Evolutionary conservation across 2,113 vertebrate species (phyloP), one percentile per base, ranked within the genome.

Genomic region (Pedionomus torquatus): DNA sequence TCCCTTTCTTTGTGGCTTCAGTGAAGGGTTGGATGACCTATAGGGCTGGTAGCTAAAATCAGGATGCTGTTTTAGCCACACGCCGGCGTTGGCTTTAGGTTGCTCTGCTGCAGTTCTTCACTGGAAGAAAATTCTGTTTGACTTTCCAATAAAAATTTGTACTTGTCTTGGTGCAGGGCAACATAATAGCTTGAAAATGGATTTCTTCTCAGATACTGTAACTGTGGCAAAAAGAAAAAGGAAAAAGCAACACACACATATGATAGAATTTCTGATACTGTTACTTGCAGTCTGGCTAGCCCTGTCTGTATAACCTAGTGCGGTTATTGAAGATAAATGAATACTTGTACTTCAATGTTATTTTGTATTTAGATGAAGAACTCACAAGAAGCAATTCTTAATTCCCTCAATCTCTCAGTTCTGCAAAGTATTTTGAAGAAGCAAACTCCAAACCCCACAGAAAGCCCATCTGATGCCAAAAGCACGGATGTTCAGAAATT

Each of bases 31-130:
- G 44, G 87, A 60, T 37, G 93, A 96, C 41, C 46, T 97, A 85
- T 88, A 98, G 7, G 98, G 83, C 54, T 54, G 80, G 9, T 96
- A 66, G 35, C 92, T 98, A 79, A 98, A 98, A 91, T 98, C 97
- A 2, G 97, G 98, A 39, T 97, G 80, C 63, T 96, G 94, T 46
- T 96, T 96, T 89, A 95, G 95, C 98, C 96, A 95, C 51, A 55
- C 5, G 31, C 96, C 65, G 7, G 18, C 13, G 11, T 91, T n/a
- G 13, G n/a, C 48, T 74, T 68, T 43, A 61, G 5, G 61, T 51
- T 93, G 89, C 5, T 69, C 66, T 7, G 33, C n/a, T 61, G 81
- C 60, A 33, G 60, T 93, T 83, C 95, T 87, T 85, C 78, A 93
- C 79, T 92, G 54, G 70, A 90, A 95, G 12, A 68, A 93, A 98